Evolutionary conservation across 2,888 invertebrate genomes (phyloP).

Genomic region (Zootermopsis nevadensis): DNA sequence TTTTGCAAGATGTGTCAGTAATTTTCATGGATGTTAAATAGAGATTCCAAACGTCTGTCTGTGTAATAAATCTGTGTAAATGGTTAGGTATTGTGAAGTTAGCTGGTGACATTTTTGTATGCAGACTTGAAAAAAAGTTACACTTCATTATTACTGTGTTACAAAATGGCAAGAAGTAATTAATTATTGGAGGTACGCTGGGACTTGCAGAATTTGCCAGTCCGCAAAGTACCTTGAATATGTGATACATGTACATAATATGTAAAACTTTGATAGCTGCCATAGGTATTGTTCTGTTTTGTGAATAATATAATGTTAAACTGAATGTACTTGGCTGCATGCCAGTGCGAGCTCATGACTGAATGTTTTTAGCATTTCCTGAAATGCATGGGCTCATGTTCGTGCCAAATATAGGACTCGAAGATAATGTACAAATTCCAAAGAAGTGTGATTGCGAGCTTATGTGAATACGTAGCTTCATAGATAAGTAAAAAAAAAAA

Average conservation of each 20-base stretch:
- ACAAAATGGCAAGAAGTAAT: neutral
- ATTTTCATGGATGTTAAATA: conserved; percentile 47
- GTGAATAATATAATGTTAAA: conserved; percentile 12
- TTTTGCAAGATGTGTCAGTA: conserved; percentile 44
- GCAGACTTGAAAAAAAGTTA: conserved; percentile 14
- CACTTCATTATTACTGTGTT: conserved; percentile 18
- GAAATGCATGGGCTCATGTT: conserved; percentile 34
- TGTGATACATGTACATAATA: conserved; percentile 42
- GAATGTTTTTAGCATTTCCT: conserved; percentile 29
- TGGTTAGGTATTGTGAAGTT: conserved; percentile 43
- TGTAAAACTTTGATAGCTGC: conserved; percentile 44
- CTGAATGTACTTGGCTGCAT: neutral
- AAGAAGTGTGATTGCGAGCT: conserved; percentile 50
- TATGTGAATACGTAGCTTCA: conserved; percentile 49
- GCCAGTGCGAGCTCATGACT: conserved; percentile 15
- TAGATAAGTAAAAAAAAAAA: conserved; percentile 37
- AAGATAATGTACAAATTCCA: conserved; percentile 52
- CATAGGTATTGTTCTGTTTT: conserved; percentile 30
- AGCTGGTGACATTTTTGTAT: conserved; percentile 44
- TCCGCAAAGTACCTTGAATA: conserved; percentile 32
- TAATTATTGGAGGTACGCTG: neutral
- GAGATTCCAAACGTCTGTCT: conserved; percentile 44
- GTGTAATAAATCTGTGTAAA: conserved; percentile 45
- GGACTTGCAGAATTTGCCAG: conserved; percentile 17
- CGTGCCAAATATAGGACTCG: conserved; percentile 39